phyloP scores from a whole-genome alignment of 2,113 vertebrate species.

The Crotalus viridis region DNA sequence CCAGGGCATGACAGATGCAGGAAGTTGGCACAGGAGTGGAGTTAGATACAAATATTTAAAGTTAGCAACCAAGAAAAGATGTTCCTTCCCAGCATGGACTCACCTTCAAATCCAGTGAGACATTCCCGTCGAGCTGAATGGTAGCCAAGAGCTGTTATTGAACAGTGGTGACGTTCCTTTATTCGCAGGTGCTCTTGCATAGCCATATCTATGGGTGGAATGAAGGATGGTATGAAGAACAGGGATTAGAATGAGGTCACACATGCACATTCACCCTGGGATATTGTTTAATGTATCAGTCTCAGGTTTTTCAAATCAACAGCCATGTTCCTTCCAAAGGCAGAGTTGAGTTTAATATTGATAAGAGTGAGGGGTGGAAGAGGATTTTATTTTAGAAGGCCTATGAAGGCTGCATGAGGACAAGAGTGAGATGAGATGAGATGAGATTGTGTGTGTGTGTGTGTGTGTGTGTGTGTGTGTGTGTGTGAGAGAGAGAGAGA shows the following conservation, averaged over 20 bases:
- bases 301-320: neutral
- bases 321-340: neutral
- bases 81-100: neutral
- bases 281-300: neutral
- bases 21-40: neutral
- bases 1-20: neutral
- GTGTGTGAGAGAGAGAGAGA: too few relatives aligned
- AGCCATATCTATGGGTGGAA: constrained; percentile 27
- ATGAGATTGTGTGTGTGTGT: neutral
- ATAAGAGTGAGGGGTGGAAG: neutral
- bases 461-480: too few relatives aligned
- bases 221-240: neutral
- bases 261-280: neutral
- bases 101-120: constrained; percentile 55
- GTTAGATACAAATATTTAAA: neutral
- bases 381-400: neutral
- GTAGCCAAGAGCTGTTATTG: constrained; percentile 54
- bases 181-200: constrained; percentile 49
- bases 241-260: neutral
- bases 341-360: neutral
- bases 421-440: neutral
- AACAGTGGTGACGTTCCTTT: constrained; percentile 27
- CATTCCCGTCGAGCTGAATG: constrained; percentile 49
- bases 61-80: neutral
- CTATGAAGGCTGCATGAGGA: neutral